Percentiles rank a stretch among this genome's conserved stretches.
These are phyloP conservation scores for Hystrix cristata DNA, from an alignment of 2,113 vertebrate genomes.

Conservation along the genomic window DNA sequence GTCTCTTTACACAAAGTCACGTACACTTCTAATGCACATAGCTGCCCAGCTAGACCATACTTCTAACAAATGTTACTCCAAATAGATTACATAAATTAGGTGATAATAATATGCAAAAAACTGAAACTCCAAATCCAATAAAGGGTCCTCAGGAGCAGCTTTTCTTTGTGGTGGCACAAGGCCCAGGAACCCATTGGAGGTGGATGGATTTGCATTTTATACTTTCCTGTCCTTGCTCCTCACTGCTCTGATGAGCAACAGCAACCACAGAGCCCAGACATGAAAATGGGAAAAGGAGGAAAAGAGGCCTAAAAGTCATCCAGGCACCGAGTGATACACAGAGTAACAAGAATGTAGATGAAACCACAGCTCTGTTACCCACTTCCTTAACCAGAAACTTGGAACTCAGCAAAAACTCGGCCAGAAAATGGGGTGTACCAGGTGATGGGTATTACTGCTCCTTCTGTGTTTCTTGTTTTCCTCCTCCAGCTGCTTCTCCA, in stretches of 20 bases:
- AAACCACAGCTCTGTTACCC: not conserved
- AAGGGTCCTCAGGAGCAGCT: not conserved
- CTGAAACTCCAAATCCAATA: not conserved
- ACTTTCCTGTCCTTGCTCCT: not conserved
- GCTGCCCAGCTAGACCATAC: not conserved
- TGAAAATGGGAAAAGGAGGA: slow-evolving; percentile 48
- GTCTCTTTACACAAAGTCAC: not conserved
- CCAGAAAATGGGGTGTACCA: not conserved
- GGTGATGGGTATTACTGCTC: fast-evolving
- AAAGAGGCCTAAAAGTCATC: not conserved
- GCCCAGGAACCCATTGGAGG: not conserved
- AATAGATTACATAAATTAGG: not conserved
- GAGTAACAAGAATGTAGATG: not conserved
- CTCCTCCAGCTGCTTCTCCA: not conserved
- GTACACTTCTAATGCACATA: not conserved
- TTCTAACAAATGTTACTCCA: not conserved
- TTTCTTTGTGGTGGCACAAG: not conserved
- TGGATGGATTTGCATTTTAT: not conserved
- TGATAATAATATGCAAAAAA: not conserved
- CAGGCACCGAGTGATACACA: slow-evolving; percentile 22
- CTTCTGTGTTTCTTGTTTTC: not conserved
- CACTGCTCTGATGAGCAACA: slow-evolving; percentile 51
- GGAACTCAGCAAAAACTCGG: slow-evolving; percentile 28
- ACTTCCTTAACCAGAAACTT: slow-evolving; percentile 2
- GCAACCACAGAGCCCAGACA: not conserved